A percentile compares a stretch with the other conserved stretches of the same genome.
Evolutionary conservation across 2,797 vertebrate genomes (phyloP).

Genomic region (Hybognathus amarus): DNA sequence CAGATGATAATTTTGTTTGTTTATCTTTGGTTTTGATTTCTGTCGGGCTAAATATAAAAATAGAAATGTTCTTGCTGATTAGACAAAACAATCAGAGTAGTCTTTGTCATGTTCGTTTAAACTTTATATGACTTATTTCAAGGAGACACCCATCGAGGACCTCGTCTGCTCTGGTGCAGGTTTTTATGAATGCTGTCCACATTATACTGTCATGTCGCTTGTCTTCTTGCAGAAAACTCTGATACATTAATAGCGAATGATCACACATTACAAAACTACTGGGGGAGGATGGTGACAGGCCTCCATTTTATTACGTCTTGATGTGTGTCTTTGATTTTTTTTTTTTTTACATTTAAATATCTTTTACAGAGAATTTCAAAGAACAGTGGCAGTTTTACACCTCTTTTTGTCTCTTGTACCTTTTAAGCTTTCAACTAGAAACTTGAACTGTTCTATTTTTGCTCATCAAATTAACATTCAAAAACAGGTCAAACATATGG

Average conservation of each 20-base stretch:
- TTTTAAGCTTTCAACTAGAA: background rate
- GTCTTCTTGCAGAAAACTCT: constrained; percentile 21
- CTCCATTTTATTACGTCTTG: constrained; percentile 18
- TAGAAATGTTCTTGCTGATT: constrained; percentile 14
- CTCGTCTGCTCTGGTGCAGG: background rate
- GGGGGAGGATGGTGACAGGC: constrained; percentile 21
- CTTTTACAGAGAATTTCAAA: constrained; percentile 11
- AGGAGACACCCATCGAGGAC: background rate
- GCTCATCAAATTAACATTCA: background rate
- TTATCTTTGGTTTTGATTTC: constrained; percentile 31
- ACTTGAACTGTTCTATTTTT: background rate
- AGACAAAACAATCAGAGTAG: constrained; percentile 8
- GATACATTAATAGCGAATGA: constrained; percentile 23
- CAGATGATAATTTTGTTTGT: constrained; percentile 41
- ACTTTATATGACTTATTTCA: constrained; percentile 3
- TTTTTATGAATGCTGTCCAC: constrained; percentile 23
- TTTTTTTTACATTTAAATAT: constrained; percentile 21
- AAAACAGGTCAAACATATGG: background rate
- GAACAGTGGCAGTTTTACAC: constrained; percentile 18
- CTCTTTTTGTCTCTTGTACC: background rate
- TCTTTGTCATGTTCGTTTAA: constrained; percentile 27
- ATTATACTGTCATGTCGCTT: constrained; percentile 9
- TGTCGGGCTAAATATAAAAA: constrained; percentile 9
- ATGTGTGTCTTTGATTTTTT: constrained; percentile 35
- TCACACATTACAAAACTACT: constrained; percentile 34